Conservation (phyloP, 2,113 vertebrate species). For the Ceyx margarethae region DNA sequence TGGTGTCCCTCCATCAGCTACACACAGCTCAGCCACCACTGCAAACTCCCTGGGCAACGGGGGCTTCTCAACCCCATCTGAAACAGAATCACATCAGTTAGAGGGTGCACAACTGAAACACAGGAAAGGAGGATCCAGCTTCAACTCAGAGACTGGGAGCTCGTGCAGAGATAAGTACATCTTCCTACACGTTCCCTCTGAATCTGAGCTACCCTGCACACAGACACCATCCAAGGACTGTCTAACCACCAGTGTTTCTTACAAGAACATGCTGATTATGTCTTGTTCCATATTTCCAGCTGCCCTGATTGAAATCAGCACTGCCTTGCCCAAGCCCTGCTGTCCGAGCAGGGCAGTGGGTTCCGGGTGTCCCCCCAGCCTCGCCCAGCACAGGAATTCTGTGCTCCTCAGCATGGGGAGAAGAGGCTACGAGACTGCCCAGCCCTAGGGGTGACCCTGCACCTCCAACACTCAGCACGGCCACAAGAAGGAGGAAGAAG, state of each 20-base stretch:
- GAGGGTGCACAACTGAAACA: not conserved
- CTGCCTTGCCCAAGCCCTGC: not conserved
- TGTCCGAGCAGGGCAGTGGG: not conserved
- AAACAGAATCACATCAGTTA: no score
- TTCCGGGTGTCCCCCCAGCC: not conserved
- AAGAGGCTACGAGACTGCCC: not conserved
- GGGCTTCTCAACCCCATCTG: not conserved
- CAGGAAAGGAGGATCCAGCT: not conserved
- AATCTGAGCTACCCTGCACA: not conserved
- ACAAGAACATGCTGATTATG: not conserved
- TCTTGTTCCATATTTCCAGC: not conserved
- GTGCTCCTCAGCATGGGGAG: not conserved
- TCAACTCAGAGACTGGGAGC: fast-evolving
- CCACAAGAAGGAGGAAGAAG: not conserved
- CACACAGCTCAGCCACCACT: no score
- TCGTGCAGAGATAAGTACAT: not conserved
- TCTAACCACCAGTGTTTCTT: not conserved
- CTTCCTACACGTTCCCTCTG: no score
- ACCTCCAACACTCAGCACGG: not conserved
- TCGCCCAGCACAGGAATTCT: fast-evolving
- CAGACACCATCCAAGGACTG: not conserved
- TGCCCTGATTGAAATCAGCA: no score
- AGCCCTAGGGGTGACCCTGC: fast-evolving
- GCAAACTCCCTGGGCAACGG: no score
- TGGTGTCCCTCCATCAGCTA: not conserved